Evolutionary conservation across 2,888 invertebrate species (phyloP), one percentile per base, ranked within the genome.

Genomic region (Clanis bilineata): DNA sequence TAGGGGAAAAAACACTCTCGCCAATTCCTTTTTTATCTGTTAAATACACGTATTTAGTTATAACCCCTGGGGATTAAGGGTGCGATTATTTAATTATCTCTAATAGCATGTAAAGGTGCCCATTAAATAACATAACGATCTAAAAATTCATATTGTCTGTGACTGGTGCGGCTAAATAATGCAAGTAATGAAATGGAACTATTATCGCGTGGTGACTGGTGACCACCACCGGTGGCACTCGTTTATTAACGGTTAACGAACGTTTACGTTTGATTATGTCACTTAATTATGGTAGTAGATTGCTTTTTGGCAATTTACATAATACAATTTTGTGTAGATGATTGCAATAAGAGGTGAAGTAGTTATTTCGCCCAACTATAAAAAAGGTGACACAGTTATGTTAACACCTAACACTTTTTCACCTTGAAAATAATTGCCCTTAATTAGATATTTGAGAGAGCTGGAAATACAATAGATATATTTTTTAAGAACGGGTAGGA

Each of bases 171-270:
- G 28, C 10, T 32, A 32, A 51, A 51, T 51, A 18, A 51, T 51
- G 15, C 15, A 51, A 51, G 44, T 44, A 44, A 44, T 23, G 28
- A 7, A 25, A 18, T 28, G 18, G 18, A 18, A 32, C 32, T 32
- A 51, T 51, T 51, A 28, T 28, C 47, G 47, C 47, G 28, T 45
- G 25, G 47, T 51, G 51, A 32, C 51, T n/a, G n/a, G n/a, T n/a
- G n/a, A n/a, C 44, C 23, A 12, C 22, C 51, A 18, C 51, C 32
- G 51, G 15, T 9, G 18, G 18, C 51, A 51, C 6, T 45, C 22
- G 28, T 51, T 51, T 28, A 47, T 51, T 51, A 32, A 51, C 18
- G 10, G 32, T 51, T 18, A 32, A 47, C n/a, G n/a, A n/a, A n/a
- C n/a, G n/a, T n/a, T n/a, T n/a, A 32, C 28, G 18, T 28, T 32